Base-by-base conservation (phyloP, 2,888 invertebrate genomes). In the Leucophenga montana region DNA sequence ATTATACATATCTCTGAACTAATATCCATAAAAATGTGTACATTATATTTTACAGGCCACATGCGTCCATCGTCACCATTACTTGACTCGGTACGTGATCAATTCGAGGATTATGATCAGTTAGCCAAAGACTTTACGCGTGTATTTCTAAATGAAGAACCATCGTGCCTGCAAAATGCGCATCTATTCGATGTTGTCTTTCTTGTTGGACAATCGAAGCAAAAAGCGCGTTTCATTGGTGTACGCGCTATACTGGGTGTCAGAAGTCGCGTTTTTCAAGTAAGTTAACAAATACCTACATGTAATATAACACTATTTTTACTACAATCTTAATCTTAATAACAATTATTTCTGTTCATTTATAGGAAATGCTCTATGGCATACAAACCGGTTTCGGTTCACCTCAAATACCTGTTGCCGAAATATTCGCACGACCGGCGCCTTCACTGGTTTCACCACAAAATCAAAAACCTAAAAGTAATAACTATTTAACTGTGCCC, bases 81-180 rank as follows among this genome's bases (percentile, higher is more conserved):
- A 48, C 90, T 97, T 78, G 97, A 97, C 89, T 96, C 96, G 5
- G 97, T 97, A 53, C 91, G 97, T 80, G 97, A 97, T 90, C 95
- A 96, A 86, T 97, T 97, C 87, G 97, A 97, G 89, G 96, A 96
- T 89, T 96, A 97, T 89, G 97, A 97, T 88, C 96, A 96, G 87
- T 90, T 97, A 69, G 96, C 97, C 46, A 96, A 96, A 89, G 97
- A 97, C 89, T 97, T 97, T 88, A 95, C 96, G 9, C 91, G 93
- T 80, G 95, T 95, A 80, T 97, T 97, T 90, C 91, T 96, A 69
- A 96, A 97, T 88, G 93, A 92, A 79, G 94, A 95, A 82, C 92
- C 94, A 72, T 95, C 95, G 80, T 90, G 93, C 72, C 90, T 94
- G 39, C 90, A 93, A 72, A 95, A 96, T 86, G 93, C 95, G 33